Evolutionary conservation across 2,888 invertebrate species (phyloP).

Genomic region (Agrochola circellaris): DNA sequence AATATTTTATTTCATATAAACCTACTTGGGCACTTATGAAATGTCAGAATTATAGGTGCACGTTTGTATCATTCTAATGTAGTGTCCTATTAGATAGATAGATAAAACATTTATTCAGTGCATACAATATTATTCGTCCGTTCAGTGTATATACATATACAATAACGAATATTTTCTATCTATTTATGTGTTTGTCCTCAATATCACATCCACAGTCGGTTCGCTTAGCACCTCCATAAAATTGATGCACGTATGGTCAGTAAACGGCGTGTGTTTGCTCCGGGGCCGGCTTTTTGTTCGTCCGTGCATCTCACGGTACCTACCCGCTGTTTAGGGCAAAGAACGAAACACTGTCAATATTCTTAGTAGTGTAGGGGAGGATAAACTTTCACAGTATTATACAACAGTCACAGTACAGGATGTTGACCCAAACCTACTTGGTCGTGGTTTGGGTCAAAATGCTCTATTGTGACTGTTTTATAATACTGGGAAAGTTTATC

Average conservation of each 20-base stretch:
- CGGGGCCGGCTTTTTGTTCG: slow-evolving; percentile 78
- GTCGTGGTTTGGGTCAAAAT: slow-evolving; percentile 23
- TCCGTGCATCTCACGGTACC: slow-evolving; percentile 75
- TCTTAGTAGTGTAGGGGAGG: slow-evolving; percentile 44
- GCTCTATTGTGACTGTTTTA: background rate
- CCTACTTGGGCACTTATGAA: too few species aligned
- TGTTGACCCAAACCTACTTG: background rate
- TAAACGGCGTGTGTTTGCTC: slow-evolving; percentile 78
- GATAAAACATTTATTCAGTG: too few species aligned
- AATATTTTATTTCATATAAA: too few species aligned
- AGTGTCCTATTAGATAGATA: too few species aligned
- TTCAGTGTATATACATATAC: background rate
- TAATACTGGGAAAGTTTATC: background rate
- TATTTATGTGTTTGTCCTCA: background rate
- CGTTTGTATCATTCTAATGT: too few species aligned
- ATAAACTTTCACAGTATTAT: too few species aligned
- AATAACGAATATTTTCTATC: background rate
- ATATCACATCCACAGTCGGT: slow-evolving; percentile 67
- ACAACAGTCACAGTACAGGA: too few species aligned
- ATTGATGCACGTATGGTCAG: slow-evolving; percentile 82
- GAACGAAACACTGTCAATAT: slow-evolving; percentile 63
- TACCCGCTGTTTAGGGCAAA: slow-evolving; percentile 60
- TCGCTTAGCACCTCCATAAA: slow-evolving; percentile 34
- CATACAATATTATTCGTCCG: too few species aligned
- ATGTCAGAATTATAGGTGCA: too few species aligned